A percentile compares a stretch with the other conserved stretches of the same genome.
Evolutionary conservation across 2,797 vertebrate species (phyloP).

Genomic region (Tarsius wallacei): DNA sequence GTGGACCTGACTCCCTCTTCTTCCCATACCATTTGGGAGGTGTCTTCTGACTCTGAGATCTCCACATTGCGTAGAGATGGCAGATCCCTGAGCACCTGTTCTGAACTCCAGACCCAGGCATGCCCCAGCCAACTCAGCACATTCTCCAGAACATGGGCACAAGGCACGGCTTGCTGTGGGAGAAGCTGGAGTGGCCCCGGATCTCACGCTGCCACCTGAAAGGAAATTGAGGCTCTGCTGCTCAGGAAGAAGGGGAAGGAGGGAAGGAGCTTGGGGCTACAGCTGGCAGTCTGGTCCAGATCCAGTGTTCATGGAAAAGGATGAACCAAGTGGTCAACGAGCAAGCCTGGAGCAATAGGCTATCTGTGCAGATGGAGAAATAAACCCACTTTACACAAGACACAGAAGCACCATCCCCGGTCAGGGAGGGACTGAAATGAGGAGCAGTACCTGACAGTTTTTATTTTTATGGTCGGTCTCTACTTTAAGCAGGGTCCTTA

Average conservation of each 20-base stretch:
- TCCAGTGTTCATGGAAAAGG: no score
- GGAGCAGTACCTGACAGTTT: not conserved
- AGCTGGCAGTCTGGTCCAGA: not conserved
- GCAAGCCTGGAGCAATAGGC: not conserved
- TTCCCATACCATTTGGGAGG: not conserved
- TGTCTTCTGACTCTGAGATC: not conserved
- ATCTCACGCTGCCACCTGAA: accelerated
- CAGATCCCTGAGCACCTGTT: accelerated
- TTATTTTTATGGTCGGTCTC: no score
- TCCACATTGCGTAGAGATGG: not conserved
- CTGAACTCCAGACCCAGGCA: not conserved
- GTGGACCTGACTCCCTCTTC: accelerated
- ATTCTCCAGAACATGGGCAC: not conserved
- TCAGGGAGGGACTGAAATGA: not conserved
- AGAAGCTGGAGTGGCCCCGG: not conserved
- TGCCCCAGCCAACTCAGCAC: not conserved
- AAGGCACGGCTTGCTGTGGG: not conserved
- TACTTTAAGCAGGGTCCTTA: not conserved
- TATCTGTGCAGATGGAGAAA: not conserved
- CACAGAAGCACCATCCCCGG: not conserved
- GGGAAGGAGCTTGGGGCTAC: not conserved
- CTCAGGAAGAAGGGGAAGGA: not conserved
- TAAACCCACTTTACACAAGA: accelerated
- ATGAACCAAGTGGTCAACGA: accelerated
- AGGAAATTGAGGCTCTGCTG: not conserved